Conservation (phyloP, 2,888 invertebrate species). For the Ecliptopera silaceata region DNA sequence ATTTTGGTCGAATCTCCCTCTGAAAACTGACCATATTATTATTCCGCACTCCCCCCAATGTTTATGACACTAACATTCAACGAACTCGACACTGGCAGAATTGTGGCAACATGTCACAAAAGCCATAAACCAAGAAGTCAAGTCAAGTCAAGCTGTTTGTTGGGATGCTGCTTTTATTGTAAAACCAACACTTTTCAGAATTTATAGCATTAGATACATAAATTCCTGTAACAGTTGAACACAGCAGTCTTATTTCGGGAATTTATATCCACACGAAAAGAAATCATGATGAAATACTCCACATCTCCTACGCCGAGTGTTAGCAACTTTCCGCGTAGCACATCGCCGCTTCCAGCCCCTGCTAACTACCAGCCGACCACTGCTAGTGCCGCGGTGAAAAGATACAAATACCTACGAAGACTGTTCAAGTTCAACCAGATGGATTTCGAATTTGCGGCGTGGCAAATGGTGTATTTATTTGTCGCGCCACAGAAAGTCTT, state of each 20-base stretch:
- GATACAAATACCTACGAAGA: slow-evolving; percentile 93
- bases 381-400: slow-evolving; percentile 92
- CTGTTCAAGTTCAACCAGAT: slow-evolving; percentile 97
- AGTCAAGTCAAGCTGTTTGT: too few relatives aligned
- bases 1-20: too few relatives aligned
- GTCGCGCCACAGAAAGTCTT: slow-evolving; percentile 98
- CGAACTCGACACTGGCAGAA: too few relatives aligned
- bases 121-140: too few relatives aligned
- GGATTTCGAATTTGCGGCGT: slow-evolving; percentile 99
- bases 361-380: slow-evolving; percentile 87
- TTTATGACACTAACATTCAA: too few relatives aligned
- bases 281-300: slow-evolving; percentile 81
- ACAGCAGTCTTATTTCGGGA: background rate
- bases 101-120: too few relatives aligned
- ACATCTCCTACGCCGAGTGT: slow-evolving; percentile 82
- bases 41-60: too few relatives aligned
- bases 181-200: background rate
- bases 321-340: slow-evolving; percentile 78
- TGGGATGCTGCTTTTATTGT: too few relatives aligned
- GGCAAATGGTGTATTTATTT: slow-evolving; percentile 99
- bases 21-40: too few relatives aligned
- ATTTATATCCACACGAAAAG: background rate
- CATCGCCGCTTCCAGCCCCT: slow-evolving; percentile 87
- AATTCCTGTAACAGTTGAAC: background rate
- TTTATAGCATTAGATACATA: too few relatives aligned